Conservation (phyloP, 2,888 invertebrate genomes). For the Himalopsyche kuldschensis region DNA sequence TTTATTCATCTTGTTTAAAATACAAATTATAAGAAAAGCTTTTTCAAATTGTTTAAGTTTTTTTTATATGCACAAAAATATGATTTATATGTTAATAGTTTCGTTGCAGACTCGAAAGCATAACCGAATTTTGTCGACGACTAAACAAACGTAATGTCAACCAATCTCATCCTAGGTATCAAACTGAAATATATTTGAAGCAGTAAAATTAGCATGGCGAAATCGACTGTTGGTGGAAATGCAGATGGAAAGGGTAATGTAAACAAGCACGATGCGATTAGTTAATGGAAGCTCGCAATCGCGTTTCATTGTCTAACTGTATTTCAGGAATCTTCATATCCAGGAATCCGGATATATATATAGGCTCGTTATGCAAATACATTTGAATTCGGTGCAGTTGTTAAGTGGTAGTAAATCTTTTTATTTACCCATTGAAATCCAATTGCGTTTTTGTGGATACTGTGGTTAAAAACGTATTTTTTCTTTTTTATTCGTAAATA, state of each 20-base stretch:
- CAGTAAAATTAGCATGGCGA: background rate
- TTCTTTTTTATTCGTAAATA: too few species aligned
- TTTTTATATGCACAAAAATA: too few species aligned
- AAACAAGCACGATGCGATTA: background rate
- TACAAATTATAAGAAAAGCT: too few species aligned
- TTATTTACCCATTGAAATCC: too few species aligned
- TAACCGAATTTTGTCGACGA: background rate
- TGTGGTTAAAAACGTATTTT: too few species aligned
- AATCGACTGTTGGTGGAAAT: background rate
- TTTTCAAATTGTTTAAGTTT: too few species aligned
- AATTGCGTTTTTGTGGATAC: too few species aligned
- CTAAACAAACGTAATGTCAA: background rate
- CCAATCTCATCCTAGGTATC: background rate
- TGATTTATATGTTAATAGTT: too few species aligned
- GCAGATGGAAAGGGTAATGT: background rate
- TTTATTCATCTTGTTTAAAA: too few species aligned
- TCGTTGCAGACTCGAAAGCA: background rate
- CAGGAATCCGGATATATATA: background rate
- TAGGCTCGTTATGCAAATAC: background rate
- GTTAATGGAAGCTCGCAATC: background rate
- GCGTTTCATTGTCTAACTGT: background rate
- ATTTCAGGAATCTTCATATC: background rate
- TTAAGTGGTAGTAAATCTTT: background rate
- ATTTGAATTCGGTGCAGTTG: background rate
- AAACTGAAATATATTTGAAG: background rate